phyloP scores from a whole-genome alignment of 2,888 invertebrate species.

The Meiosimyza decipiens region DNA sequence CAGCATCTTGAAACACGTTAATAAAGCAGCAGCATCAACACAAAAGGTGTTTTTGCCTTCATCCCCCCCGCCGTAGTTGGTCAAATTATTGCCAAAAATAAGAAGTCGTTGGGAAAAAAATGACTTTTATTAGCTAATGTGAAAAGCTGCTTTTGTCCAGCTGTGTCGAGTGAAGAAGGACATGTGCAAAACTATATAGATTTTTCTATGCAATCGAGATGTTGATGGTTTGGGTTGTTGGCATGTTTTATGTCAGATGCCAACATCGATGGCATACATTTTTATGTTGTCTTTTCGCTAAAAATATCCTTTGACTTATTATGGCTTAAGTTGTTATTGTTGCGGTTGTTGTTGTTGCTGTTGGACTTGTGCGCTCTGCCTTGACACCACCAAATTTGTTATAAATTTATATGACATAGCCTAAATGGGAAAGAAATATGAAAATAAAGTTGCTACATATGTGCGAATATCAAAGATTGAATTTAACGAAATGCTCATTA shows the following conservation, averaged over 20 bases:
- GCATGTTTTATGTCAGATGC: neutral
- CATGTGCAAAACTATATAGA: neutral
- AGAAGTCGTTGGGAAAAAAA: too few relatives aligned
- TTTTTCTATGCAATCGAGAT: neutral
- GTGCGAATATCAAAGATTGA: too few relatives aligned
- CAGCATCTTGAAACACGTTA: slow-evolving; percentile 28
- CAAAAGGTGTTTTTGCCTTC: slow-evolving; percentile 30
- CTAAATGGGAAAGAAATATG: too few relatives aligned
- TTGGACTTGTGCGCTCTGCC: neutral
- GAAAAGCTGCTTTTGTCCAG: neutral
- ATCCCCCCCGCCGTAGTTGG: neutral
- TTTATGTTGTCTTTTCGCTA: neutral
- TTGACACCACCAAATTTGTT: too few relatives aligned
- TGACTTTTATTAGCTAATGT: slow-evolving; percentile 22
- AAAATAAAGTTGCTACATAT: too few relatives aligned
- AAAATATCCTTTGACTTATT: slow-evolving; percentile 27
- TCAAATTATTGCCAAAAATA: neutral
- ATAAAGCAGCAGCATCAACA: slow-evolving; percentile 17
- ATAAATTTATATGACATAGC: too few relatives aligned
- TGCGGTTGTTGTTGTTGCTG: too few relatives aligned
- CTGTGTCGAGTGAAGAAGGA: neutral
- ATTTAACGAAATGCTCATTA: too few relatives aligned
- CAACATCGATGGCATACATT: slow-evolving; percentile 10
- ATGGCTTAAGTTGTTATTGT: slow-evolving; percentile 5
- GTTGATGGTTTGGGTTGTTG: neutral